Evolutionary conservation across 2,797 vertebrate genomes (phyloP), one percentile per base, ranked within the genome.

Genomic region (Streptopelia turtur): DNA sequence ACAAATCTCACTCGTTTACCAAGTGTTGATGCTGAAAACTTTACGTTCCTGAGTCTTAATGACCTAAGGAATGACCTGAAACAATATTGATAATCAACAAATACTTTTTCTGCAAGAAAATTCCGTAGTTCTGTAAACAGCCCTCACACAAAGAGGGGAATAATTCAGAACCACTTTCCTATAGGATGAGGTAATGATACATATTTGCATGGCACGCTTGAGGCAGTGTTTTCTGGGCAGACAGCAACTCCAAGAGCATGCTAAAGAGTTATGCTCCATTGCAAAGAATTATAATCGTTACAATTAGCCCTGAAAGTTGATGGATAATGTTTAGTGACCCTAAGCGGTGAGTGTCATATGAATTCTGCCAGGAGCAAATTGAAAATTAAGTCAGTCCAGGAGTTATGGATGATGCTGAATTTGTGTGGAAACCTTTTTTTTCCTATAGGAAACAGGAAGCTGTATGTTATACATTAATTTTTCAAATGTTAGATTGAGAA

Each of bases 181-280:
- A 2, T 33, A 21, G 30, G 47, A 43, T 43, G 52, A 79, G 31
- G 21, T 61, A 56, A 65, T 20, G 43, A 35, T 47, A 55, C 15
- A 1, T 56, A 2, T 23, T 49, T 47, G 60, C 57, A n/a, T 59
- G 49, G 43, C n/a, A 13, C 5, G 18, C 33, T 55, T 0, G 1
- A 56, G 37, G 33, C 45, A 64, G 1, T 39, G 28, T 39, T 91
- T 90, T 57, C 56, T 57, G n/a, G 57, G 24, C 60, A 81, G 65
- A 49, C 33, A 77, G 35, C 21, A 83, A 8, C 31, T 55, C 39
- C 81, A 70, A 70, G 57, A 59, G 25, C 17, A 6, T 31, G 21
- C 41, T 87, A 2, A 61, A 45, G 39, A 57, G 45, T 31, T 45
- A 12, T 37, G 33, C 24, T 70, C 27, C 6, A 0, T 23, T 70